Conservation (phyloP, 1,140 invertebrate species). For the Aphelenchoides avenae region DNA sequence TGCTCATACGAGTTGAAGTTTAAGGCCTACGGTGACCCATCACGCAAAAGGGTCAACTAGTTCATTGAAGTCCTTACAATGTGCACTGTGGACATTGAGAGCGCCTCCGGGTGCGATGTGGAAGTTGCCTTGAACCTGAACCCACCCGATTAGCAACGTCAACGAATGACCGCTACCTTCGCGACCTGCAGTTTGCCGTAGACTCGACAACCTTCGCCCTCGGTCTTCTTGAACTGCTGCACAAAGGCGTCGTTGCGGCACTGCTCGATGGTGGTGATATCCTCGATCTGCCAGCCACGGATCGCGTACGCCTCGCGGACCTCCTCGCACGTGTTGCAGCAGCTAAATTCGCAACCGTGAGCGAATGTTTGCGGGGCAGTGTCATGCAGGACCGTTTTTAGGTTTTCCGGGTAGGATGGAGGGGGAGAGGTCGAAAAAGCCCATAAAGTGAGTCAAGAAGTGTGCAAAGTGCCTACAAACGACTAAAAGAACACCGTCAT, state of each 20-base stretch:
- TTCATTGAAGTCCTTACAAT: no score
- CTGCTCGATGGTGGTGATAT: constrained; percentile 75
- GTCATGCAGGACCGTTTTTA: no score
- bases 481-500: no score
- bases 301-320: constrained; percentile 83
- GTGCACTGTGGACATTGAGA: constrained; percentile 85
- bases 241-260: constrained; percentile 77
- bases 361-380: no score
- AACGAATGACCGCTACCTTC: constrained; percentile 66
- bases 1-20: no score
- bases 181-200: constrained; percentile 92
- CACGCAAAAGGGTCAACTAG: no score
- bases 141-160: constrained; percentile 35
- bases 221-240: constrained; percentile 66
- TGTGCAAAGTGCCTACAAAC: no score
- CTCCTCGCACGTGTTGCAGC: constrained; percentile 94
- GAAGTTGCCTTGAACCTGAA: constrained; percentile 85
- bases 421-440: no score
- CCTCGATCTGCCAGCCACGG: constrained; percentile 78
- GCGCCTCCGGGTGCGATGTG: constrained; percentile 92
- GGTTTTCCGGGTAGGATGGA: no score
- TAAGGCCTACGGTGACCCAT: no score
- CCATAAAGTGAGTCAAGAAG: no score
- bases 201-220: constrained; percentile 72
- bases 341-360: no score